Percentiles rank a stretch among this genome's conserved stretches.
phyloP scores from a whole-genome alignment of 2,113 vertebrate species.

The Micronisus gabar region DNA sequence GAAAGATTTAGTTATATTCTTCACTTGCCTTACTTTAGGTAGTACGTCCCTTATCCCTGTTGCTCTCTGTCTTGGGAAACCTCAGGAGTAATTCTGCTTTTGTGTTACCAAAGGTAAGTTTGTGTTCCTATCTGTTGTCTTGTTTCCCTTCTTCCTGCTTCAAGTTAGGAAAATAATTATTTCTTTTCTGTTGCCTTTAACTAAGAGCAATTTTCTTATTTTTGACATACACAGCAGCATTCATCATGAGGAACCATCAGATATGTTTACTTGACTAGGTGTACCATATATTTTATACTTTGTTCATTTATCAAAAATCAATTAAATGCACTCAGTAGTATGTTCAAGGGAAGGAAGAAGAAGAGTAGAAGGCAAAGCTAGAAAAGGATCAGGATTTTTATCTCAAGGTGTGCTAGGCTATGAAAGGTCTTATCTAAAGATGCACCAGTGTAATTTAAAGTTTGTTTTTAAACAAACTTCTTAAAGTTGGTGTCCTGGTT shows the following conservation, averaged over 20 bases:
- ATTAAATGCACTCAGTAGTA: background rate
- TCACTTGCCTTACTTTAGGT: background rate
- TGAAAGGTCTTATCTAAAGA: background rate
- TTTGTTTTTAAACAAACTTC: background rate
- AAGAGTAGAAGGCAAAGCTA: background rate
- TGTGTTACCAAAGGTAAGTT: background rate
- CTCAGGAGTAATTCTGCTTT: background rate
- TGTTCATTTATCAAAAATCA: background rate
- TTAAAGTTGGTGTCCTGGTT: background rate
- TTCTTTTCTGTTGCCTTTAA: background rate
- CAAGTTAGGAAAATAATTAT: background rate
- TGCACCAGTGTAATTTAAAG: background rate
- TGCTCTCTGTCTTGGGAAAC: background rate
- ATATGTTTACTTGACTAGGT: background rate
- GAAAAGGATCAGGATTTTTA: background rate
- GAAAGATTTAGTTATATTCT: background rate
- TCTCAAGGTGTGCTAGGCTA: background rate
- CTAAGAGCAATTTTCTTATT: background rate
- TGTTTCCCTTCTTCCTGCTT: background rate
- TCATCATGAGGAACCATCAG: background rate
- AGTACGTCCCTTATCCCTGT: background rate
- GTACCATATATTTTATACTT: background rate
- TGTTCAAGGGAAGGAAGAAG: background rate
- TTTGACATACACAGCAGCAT: background rate
- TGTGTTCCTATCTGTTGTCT: background rate